A percentile compares a stretch with the other conserved stretches of the same genome.
These are phyloP conservation scores for Sphyrna mokarran DNA, from an alignment of 2,113 vertebrate genomes.

Conservation along the genomic window DNA sequence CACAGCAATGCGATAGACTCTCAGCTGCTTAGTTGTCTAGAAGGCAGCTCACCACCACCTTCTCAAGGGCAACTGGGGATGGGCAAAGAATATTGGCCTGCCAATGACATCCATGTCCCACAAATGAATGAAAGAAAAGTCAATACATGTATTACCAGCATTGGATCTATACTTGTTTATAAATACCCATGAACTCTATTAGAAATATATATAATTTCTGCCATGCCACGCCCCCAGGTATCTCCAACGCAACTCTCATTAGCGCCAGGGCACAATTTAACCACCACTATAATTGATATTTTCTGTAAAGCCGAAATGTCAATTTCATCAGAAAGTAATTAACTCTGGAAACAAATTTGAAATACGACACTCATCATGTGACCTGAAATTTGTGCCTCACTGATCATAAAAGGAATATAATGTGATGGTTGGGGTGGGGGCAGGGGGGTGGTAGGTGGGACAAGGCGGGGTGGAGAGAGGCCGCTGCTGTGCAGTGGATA, in stretches of 20 bases:
- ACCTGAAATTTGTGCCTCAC: not conserved
- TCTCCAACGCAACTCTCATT: not conserved
- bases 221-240: not conserved
- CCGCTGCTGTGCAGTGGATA: not conserved
- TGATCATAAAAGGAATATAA: not conserved
- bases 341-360: not conserved
- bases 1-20: too few species aligned
- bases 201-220: not conserved
- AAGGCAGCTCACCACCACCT: too few species aligned
- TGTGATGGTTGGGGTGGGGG: not conserved
- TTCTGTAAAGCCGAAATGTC: not conserved
- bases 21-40: too few species aligned
- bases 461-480: too few species aligned
- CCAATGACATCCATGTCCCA: too few species aligned
- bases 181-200: not conserved
- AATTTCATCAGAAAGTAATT: not conserved
- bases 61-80: too few species aligned
- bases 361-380: not conserved
- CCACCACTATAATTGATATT: not conserved
- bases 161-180: not conserved
- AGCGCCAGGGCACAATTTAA: not conserved
- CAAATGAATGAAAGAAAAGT: not conserved
- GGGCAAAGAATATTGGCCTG: too few species aligned
- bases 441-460: too few species aligned
- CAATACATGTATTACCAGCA: not conserved